Conservation (phyloP, 2,888 invertebrate species). For the Limnephilus auricula region DNA sequence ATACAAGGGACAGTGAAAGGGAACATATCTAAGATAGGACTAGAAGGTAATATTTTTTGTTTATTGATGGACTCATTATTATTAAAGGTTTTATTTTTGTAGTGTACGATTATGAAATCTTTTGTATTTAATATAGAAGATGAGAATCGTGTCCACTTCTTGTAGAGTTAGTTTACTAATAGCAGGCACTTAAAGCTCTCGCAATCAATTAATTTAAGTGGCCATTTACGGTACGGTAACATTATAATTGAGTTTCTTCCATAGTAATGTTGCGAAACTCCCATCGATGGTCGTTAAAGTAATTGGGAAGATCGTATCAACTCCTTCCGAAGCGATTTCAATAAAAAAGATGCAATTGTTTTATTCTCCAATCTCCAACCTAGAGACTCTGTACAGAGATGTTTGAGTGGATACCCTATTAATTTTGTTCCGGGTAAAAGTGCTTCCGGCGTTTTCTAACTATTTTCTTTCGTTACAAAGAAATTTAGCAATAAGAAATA, state of each 20-base stretch:
- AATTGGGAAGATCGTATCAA: constrained; percentile 43
- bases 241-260: constrained; percentile 20
- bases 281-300: constrained; percentile 32
- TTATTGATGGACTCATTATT: too few relatives aligned
- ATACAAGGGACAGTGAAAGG: too few relatives aligned
- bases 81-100: too few relatives aligned
- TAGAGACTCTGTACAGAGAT: background rate
- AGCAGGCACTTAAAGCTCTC: constrained; percentile 8
- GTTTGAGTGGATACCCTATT: background rate
- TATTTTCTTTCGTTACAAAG: background rate
- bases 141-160: background rate
- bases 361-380: background rate
- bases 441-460: background rate
- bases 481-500: too few relatives aligned
- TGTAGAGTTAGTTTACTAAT: background rate
- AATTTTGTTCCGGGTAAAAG: background rate
- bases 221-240: constrained; percentile 27
- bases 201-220: constrained; percentile 39
- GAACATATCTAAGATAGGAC: too few relatives aligned
- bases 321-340: background rate
- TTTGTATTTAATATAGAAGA: background rate
- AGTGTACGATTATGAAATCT: too few relatives aligned
- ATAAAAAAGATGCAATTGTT: background rate
- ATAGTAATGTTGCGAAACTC: background rate
- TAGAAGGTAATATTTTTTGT: too few relatives aligned